These are phyloP conservation scores for Anolis sagrei DNA, from an alignment of 2,113 vertebrate species.

Conservation along the genomic window DNA sequence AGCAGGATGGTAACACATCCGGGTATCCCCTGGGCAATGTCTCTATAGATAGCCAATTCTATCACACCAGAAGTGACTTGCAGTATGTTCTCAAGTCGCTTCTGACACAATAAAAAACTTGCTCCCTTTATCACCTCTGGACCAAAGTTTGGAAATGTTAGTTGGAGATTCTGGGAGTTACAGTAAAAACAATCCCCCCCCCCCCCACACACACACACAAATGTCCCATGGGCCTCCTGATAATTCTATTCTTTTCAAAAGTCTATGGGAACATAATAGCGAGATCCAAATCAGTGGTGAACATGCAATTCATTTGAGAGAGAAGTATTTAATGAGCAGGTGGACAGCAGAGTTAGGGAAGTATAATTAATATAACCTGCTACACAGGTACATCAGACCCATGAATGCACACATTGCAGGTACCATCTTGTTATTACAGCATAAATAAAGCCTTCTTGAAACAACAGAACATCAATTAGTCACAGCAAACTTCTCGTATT, in stretches of 20 bases:
- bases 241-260: background rate
- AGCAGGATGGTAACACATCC: too few species aligned
- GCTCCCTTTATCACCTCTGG: background rate
- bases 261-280: background rate
- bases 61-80: too few species aligned
- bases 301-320: background rate
- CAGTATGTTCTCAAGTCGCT: too few species aligned
- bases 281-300: background rate
- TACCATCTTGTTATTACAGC: background rate
- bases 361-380: background rate
- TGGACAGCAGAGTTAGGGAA: background rate
- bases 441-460: background rate
- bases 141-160: background rate
- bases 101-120: too few species aligned
- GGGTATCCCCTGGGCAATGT: too few species aligned
- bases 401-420: background rate
- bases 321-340: slow-evolving; percentile 8
- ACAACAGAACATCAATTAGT: background rate
- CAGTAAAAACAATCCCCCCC: too few species aligned
- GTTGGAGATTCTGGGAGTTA: too few species aligned
- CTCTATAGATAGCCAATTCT: too few species aligned
- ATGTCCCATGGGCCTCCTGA: background rate
- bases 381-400: background rate
- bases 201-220: too few species aligned
- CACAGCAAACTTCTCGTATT: background rate